Base-by-base conservation (phyloP, 2,113 vertebrate species). In the Tragulus kanchil region DNA sequence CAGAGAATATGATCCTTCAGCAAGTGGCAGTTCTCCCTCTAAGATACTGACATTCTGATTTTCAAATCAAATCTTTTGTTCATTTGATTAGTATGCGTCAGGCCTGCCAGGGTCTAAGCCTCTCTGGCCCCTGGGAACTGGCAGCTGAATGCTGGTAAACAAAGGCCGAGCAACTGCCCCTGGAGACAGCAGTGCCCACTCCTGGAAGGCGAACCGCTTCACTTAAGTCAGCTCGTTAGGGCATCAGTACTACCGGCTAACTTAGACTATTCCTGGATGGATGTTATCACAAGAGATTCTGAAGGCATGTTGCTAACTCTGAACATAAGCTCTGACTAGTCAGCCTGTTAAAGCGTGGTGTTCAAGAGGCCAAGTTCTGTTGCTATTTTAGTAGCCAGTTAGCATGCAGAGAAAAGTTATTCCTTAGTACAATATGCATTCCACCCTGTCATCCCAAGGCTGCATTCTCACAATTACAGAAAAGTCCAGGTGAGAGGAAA, bases 341-440 rank as follows among this genome's bases (percentile, higher is more conserved):
- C 13, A 42, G 64, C n/a, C 89, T 78, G 69, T 59, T 71, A 82
- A 85, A 90, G 71, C 17, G 2, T 28, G 87, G 58, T 69, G 28
- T 75, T 83, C 50, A 78, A 85, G 84, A 93, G 71, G 54, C 52
- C 61, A 83, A 45, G 25, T 73, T 90, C 77, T 56, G 17, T 87
- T 90, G 25, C 89, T 97, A 87, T 93, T 95, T 97, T 89, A 59
- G 89, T 84, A 86, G 36, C 67, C 93, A 67, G 59, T 92, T 88
- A 95, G 79, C 89, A 83, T 26, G 8, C 81, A 85, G 67, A 92
- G 54, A 73, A 93, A 88, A 93, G 73, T 90, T 81, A 17, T 81
- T 78, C 67, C 58, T 86, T 71, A 83, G 15, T 69, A 89, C 8
- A 82, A 7, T 16, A 5, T 56, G 25, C 19, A 5, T 56, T 75